phyloP scores from a whole-genome alignment of 2,797 vertebrate genomes.

The Ambastaia sidthimunki region DNA sequence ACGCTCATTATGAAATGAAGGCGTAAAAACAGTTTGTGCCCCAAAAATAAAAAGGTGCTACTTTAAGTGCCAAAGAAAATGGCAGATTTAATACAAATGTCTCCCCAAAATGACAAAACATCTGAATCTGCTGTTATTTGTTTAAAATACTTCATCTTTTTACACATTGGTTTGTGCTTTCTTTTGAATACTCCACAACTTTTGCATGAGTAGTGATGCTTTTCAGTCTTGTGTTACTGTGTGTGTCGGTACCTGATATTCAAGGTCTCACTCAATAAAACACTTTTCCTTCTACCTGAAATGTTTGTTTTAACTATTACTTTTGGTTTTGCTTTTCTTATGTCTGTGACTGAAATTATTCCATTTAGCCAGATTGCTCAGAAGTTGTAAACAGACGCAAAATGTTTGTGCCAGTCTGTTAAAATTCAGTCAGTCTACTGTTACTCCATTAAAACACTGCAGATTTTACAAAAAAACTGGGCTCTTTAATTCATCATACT shows the following conservation, averaged over 20 bases:
- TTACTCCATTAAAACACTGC: background rate
- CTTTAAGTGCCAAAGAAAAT: slow-evolving; percentile 68
- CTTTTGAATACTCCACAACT: background rate
- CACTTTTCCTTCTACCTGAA: background rate
- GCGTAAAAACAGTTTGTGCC: slow-evolving; percentile 71
- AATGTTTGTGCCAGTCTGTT: slow-evolving; percentile 8
- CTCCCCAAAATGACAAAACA: slow-evolving; percentile 31
- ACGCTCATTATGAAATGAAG: slow-evolving; percentile 64
- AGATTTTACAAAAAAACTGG: background rate
- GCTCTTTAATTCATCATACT: slow-evolving; percentile 24
- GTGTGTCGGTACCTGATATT: slow-evolving; percentile 1
- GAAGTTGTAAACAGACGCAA: background rate
- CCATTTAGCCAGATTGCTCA: background rate
- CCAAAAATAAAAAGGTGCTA: slow-evolving; percentile 70
- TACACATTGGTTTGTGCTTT: slow-evolving; percentile 29
- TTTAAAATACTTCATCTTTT: slow-evolving; percentile 15
- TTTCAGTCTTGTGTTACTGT: background rate
- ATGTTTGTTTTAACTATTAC: background rate
- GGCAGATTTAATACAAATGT: slow-evolving; percentile 65
- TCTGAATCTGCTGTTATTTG: slow-evolving; percentile 39
- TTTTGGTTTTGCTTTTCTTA: slow-evolving; percentile 6
- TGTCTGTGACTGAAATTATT: background rate
- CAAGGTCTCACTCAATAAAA: background rate
- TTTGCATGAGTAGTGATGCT: background rate
- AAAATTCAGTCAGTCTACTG: background rate